Base-by-base conservation (phyloP, 2,797 vertebrate genomes). In the Silurus lanzhouensis region DNA sequence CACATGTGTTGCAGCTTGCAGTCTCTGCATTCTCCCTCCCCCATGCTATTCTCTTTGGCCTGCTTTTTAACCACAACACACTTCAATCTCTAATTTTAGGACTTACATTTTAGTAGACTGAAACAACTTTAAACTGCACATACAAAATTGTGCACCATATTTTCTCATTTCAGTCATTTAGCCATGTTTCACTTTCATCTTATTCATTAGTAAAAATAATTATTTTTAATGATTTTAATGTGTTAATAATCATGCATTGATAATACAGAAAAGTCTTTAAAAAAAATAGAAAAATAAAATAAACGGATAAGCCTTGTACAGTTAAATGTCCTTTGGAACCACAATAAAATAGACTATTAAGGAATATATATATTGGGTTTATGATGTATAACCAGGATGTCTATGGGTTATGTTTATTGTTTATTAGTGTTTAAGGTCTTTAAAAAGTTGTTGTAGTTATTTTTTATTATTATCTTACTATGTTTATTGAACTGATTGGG, bases 21-120 rank as follows among this genome's bases (percentile, higher is more conserved):
- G 74, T 67, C 2, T 1, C 46, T 27, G 63, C 19, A 46, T 67
- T 67, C 55, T 78, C 88, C 87, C 79, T 86, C 84, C 57, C 12
- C 6, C 7, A 12, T 20, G 70, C 27, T 13, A 58, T 48, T 85
- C 38, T 74, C 58, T 84, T 46, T 78, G 80, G 83, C 63, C 80
- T 83, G 19, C 70, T 85, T 88, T 86, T 78, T 84, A 74, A 86
- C 88, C 86, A 88, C 83, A 87, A 52, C 55, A 22, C 58, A 8
- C 10, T 46, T 82, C 76, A 84, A 27, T 64, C 63, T 86, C 89
- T 79, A 79, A 79, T 86, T 86, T 87, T 86, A 84, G 74, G 74
- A 64, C 78, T 12, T 46, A 55, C 46, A 19, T 55, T 81, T 79
- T 46, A 63, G 58, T 63, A 44, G 19, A 44, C 19, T 61, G 77